Base-by-base conservation (phyloP, 2,797 vertebrate species). In the Acipenser ruthenus region DNA sequence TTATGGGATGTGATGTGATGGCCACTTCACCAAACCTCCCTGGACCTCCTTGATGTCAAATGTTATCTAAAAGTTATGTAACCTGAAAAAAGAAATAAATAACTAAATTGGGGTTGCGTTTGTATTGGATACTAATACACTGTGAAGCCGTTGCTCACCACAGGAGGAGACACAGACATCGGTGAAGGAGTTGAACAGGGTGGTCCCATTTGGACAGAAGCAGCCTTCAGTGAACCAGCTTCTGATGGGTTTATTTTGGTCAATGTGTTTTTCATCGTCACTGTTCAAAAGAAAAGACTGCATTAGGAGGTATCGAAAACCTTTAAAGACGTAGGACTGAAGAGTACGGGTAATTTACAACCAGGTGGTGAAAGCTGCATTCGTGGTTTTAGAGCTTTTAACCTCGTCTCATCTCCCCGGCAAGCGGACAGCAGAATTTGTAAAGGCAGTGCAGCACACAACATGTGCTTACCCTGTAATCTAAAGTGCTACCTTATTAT, bases 221-320 rank as follows among this genome's bases (percentile, higher is more conserved):
- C 89, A 91, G 53, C 89, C 89, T 76, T 91, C 89, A 0, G 78
- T 81, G 68, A 7, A 49, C 6, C 51, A 18, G 60, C 63, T 74
- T n/a, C 0, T 10, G 67, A 62, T 71, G 23, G 80, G 73, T 75
- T 84, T 2, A 1, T 37, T 3, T 13, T 67, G 53, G 2, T 72
- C 47, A 12, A 70, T 6, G 63, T 67, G 82, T 71, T 11, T 77
- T 4, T 52, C 8, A 66, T 86, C 87, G 73, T 86, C 83, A 66
- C 86, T 87, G 68, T 55, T 65, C 58, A 10, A 56, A 66, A 18
- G 72, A 12, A 7, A 12, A 65, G 49, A 18, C 68, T 13, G 18
- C 37, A 4, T 55, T n/a, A 55, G 3, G 55, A 61, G 6, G 53
- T 51, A 7, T 61, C 56, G 18, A n/a, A 48, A 15, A 13, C 68